A percentile compares a stretch with the other conserved stretches of the same genome.
phyloP scores from a whole-genome alignment of 2,888 invertebrate species.

The Adelphocoris suturalis region DNA sequence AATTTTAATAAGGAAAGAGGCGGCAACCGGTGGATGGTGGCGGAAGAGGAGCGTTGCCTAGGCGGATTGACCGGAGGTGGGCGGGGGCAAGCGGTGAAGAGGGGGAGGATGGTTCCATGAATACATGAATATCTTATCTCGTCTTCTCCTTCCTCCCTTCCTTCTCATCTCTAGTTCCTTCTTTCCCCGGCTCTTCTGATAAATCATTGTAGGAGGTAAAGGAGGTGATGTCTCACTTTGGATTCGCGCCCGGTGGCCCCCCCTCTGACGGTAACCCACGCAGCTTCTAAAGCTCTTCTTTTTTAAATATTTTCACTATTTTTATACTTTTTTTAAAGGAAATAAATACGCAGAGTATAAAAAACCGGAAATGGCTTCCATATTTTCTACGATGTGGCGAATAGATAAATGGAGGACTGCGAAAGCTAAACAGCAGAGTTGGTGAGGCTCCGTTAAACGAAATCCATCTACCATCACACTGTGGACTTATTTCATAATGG shows the following conservation, averaged over 20 bases:
- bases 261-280: neutral
- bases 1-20: constrained; percentile 62
- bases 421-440: no score
- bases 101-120: constrained; percentile 65
- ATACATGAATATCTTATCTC: constrained; percentile 69
- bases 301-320: neutral
- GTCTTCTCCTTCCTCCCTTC: neutral
- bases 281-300: neutral
- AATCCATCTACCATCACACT: no score
- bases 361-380: neutral
- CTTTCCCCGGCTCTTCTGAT: constrained; percentile 38
- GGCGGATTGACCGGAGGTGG: constrained; percentile 44
- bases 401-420: no score
- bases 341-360: neutral
- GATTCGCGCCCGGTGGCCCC: constrained; percentile 49
- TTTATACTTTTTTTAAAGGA: neutral
- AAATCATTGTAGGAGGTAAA: constrained; percentile 47
- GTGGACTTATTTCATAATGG: no score
- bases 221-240: constrained; percentile 58
- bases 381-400: no score
- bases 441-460: no score
- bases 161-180: neutral
- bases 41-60: constrained; percentile 14
- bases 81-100: constrained; percentile 28
- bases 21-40: constrained; percentile 18